Evolutionary conservation across 1,140 invertebrate species (phyloP).

Genomic region (Limonius californicus): DNA sequence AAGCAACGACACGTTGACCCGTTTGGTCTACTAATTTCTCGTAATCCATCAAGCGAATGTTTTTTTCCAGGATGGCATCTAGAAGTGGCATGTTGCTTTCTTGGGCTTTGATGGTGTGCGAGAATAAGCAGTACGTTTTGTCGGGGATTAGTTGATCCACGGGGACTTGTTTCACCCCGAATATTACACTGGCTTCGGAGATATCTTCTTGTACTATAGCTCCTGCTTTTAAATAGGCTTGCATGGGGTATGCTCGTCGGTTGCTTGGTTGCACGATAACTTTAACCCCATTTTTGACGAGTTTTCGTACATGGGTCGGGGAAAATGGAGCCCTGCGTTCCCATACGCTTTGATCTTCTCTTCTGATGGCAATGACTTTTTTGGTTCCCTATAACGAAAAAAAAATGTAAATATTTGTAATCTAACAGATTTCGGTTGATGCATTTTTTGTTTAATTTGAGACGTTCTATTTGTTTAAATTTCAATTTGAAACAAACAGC

Average conservation of each 20-base stretch:
- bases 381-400: slow-evolving; percentile 37
- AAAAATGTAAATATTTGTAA: too few species aligned
- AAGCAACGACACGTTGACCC: slow-evolving; percentile 92
- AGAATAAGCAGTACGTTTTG: slow-evolving; percentile 98
- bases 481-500: too few species aligned
- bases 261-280: slow-evolving; percentile 99
- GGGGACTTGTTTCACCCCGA: slow-evolving; percentile 97
- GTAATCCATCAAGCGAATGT: slow-evolving; percentile 95
- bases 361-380: slow-evolving; percentile 75
- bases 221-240: slow-evolving; percentile 84
- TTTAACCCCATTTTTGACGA: slow-evolving; percentile 78
- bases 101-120: slow-evolving; percentile 99
- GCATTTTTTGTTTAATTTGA: too few species aligned
- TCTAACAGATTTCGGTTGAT: too few species aligned
- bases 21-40: slow-evolving; percentile 90
- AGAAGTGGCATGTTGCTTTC: slow-evolving; percentile 96
- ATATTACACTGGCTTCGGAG: slow-evolving; percentile 90
- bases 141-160: slow-evolving; percentile 89
- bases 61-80: slow-evolving; percentile 92
- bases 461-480: too few species aligned
- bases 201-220: slow-evolving; percentile 95
- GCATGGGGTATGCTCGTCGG: slow-evolving; percentile 93
- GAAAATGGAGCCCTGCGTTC: slow-evolving; percentile 93
- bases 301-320: slow-evolving; percentile 83
- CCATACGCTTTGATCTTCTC: slow-evolving; percentile 98